Evolutionary conservation across 2,888 invertebrate genomes (phyloP).

Genomic region (Bombylius major): DNA sequence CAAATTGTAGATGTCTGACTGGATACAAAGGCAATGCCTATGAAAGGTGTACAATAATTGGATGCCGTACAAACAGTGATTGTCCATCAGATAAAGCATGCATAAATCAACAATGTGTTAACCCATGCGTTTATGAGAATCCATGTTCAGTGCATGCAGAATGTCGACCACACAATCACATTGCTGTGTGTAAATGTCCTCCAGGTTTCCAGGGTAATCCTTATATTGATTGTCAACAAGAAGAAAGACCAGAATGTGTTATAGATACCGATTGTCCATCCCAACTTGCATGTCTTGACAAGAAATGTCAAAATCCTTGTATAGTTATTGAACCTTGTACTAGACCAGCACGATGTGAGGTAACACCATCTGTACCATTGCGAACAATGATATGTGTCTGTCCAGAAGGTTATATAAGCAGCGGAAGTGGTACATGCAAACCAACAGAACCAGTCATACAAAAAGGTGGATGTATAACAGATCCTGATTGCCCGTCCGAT

Average conservation of each 20-base stretch:
- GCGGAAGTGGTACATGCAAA: constrained; percentile 67
- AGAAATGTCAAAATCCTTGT: constrained; percentile 76
- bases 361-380: constrained; percentile 67
- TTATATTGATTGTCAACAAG: constrained; percentile 64
- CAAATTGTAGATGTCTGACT: constrained; percentile 66
- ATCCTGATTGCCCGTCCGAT: constrained; percentile 64
- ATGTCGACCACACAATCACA: constrained; percentile 69
- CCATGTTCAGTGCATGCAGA: constrained; percentile 65
- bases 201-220: constrained; percentile 65
- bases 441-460: constrained; percentile 51
- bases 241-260: constrained; percentile 61
- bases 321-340: constrained; percentile 63
- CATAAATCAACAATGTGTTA: constrained; percentile 71
- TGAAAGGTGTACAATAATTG: constrained; percentile 61
- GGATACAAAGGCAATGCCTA: constrained; percentile 73
- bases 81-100: constrained; percentile 78
- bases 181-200: constrained; percentile 76
- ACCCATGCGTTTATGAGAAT: constrained; percentile 67
- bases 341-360: constrained; percentile 66
- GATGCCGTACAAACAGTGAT: constrained; percentile 75
- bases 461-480: constrained; percentile 57
- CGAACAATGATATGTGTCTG: constrained; percentile 84
- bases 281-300: constrained; percentile 65
- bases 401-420: constrained; percentile 76
- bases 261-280: constrained; percentile 73